phyloP scores from a whole-genome alignment of 2,113 vertebrate species.

The Thalassoma bifasciatum region DNA sequence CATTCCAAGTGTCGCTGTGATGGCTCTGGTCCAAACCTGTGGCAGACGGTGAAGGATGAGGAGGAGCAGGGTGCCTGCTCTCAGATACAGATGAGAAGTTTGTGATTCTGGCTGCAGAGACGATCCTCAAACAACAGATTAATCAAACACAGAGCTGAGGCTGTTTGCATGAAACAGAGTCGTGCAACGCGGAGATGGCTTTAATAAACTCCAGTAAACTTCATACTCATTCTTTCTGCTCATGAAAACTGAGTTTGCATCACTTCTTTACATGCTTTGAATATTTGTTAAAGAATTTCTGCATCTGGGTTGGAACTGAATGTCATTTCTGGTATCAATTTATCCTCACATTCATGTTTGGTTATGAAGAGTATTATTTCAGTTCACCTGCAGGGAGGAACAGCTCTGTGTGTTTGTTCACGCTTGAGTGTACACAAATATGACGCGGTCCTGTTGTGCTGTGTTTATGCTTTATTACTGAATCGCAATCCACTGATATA shows the following conservation, averaged over 20 bases:
- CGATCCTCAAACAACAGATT: constrained; percentile 12
- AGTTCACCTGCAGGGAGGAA: too few species aligned
- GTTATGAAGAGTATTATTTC: not conserved
- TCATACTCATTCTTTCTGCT: not conserved
- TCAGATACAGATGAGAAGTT: constrained; percentile 14
- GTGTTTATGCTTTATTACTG: too few species aligned
- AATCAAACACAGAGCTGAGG: constrained; percentile 17
- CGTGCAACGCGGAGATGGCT: not conserved
- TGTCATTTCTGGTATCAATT: not conserved
- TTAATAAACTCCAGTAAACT: not conserved
- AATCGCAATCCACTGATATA: too few species aligned
- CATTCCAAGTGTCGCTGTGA: constrained; percentile 9
- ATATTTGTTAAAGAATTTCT: not conserved
- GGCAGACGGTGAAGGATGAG: not conserved
- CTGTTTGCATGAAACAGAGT: not conserved
- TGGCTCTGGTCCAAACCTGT: constrained; percentile 10
- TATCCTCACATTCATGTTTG: not conserved
- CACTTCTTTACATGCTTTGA: not conserved
- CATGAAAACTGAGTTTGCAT: not conserved
- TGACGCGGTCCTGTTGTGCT: too few species aligned
- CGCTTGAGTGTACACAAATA: too few species aligned
- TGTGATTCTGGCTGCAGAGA: constrained; percentile 7
- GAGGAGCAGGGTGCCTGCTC: not conserved
- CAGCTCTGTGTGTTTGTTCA: too few species aligned
- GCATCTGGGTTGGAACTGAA: not conserved